These are phyloP conservation scores for Thera britannica DNA, from an alignment of 2,888 invertebrate species.

Conservation along the genomic window DNA sequence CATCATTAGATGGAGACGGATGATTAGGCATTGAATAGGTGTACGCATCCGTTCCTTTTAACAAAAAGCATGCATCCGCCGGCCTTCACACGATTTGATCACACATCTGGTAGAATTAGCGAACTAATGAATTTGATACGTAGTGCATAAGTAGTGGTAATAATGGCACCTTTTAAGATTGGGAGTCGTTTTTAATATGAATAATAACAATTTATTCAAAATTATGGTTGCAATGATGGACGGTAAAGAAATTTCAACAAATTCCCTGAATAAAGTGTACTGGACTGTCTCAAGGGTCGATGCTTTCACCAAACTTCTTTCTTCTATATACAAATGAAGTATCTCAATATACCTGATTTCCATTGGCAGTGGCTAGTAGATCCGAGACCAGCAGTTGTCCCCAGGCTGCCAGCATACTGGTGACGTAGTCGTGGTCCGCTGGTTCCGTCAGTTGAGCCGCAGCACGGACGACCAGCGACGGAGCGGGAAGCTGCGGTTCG, in stretches of 20 bases:
- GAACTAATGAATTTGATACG: slow-evolving; percentile 12
- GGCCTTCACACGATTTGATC: slow-evolving; percentile 64
- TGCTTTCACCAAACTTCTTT: slow-evolving; percentile 9
- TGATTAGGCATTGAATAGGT: slow-evolving; percentile 57
- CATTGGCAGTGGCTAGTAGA: slow-evolving; percentile 87
- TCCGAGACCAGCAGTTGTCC: slow-evolving; percentile 90
- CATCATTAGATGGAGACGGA: slow-evolving; percentile 53
- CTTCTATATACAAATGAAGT: slow-evolving; percentile 8
- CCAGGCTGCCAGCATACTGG: slow-evolving; percentile 92
- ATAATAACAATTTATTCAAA: too few relatives aligned
- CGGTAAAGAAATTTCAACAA: too few relatives aligned
- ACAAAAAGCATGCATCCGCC: slow-evolving; percentile 69
- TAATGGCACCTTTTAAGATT: not conserved
- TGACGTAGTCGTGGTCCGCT: slow-evolving; percentile 89
- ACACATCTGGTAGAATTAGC: slow-evolving; percentile 23
- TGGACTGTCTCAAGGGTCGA: slow-evolving; percentile 11
- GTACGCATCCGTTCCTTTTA: slow-evolving; percentile 63
- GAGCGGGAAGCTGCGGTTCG: slow-evolving; percentile 86
- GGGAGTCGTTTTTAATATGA: too few relatives aligned
- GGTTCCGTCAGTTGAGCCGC: slow-evolving; percentile 84
- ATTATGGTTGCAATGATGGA: too few relatives aligned
- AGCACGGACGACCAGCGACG: slow-evolving; percentile 83
- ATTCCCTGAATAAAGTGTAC: not conserved
- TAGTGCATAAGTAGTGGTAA: not conserved
- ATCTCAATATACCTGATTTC: slow-evolving; percentile 65